A percentile compares a stretch with the other conserved stretches of the same genome.
Conservation (phyloP, 1,140 invertebrate genomes). For the Trachymyrmex septentrionalis region DNA sequence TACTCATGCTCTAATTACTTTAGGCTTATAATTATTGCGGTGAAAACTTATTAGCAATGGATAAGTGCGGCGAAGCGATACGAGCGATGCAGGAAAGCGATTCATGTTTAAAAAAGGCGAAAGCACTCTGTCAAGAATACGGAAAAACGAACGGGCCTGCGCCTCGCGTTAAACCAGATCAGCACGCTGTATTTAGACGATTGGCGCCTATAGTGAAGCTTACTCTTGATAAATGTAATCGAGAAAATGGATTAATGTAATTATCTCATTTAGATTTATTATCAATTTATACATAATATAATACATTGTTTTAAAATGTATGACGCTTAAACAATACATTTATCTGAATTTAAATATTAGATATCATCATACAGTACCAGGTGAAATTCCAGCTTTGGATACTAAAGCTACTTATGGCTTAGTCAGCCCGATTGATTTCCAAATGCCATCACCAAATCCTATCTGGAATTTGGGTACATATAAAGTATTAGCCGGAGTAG, state of each 20-base stretch:
- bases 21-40: slow-evolving; percentile 91
- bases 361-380: slow-evolving; percentile 90
- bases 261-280: slow-evolving; percentile 61
- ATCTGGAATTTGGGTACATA: slow-evolving; percentile 87
- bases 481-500: slow-evolving; percentile 68
- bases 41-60: slow-evolving; percentile 89
- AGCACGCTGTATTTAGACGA: slow-evolving; percentile 90
- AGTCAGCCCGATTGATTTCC: slow-evolving; percentile 89
- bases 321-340: not conserved
- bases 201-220: slow-evolving; percentile 88
- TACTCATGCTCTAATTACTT: slow-evolving; percentile 50
- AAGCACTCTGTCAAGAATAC: slow-evolving; percentile 89
- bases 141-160: slow-evolving; percentile 88
- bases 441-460: slow-evolving; percentile 86
- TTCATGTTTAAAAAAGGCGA: slow-evolving; percentile 87
- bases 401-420: slow-evolving; percentile 90
- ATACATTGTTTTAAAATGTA: not conserved
- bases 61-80: slow-evolving; percentile 92
- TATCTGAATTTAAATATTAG: slow-evolving; percentile 79
- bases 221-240: slow-evolving; percentile 90
- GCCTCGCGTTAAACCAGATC: slow-evolving; percentile 88
- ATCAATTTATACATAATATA: not conserved
- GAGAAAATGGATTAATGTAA: slow-evolving; percentile 92
- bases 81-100: slow-evolving; percentile 89
- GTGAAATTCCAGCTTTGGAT: slow-evolving; percentile 88